phyloP scores from a whole-genome alignment of 23 tunicate species.

The Clavelina lepadiformis region DNA sequence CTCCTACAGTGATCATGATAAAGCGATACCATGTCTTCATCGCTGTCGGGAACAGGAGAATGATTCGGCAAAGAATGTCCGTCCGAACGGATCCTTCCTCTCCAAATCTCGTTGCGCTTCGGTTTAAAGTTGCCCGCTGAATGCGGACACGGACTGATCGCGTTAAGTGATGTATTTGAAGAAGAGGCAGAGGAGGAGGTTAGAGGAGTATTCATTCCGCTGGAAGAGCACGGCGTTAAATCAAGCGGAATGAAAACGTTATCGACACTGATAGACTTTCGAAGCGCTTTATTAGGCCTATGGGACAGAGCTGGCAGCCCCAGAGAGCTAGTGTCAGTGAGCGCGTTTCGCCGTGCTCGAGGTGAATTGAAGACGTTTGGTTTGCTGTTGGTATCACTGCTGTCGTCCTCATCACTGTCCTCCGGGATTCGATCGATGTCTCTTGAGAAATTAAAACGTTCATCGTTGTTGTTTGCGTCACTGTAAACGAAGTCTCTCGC shows the following conservation, averaged over 20 bases:
- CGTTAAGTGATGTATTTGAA: slow-evolving; percentile 48
- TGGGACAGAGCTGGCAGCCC: background rate
- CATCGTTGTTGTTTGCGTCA: slow-evolving; percentile 17
- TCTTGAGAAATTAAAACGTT: background rate
- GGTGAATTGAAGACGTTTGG: background rate
- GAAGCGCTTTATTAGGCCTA: slow-evolving; percentile 4
- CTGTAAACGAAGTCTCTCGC: slow-evolving; percentile 1
- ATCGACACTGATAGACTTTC: slow-evolving; percentile 30
- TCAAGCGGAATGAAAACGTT: slow-evolving; percentile 5
- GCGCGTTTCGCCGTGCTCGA: slow-evolving; percentile 22
- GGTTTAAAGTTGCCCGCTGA: background rate
- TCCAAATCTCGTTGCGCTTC: background rate
- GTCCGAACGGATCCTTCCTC: slow-evolving; percentile 49
- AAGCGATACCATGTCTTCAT: slow-evolving; percentile 8
- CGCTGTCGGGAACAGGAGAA: background rate
- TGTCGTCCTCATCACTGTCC: slow-evolving; percentile 24
- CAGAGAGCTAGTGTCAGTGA: background rate
- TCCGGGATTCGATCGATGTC: slow-evolving; percentile 36
- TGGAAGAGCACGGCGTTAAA: slow-evolving; percentile 3
- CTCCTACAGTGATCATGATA: slow-evolving; percentile 34
- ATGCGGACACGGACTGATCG: too few species aligned
- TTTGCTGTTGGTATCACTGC: background rate
- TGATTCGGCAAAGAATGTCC: too few species aligned
- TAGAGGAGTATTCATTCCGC: too few species aligned
- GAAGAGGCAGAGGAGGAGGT: slow-evolving; percentile 39